These are phyloP conservation scores for Scaptomyza cyrtandrae DNA, from an alignment of 2,888 invertebrate genomes.

Conservation along the genomic window DNA sequence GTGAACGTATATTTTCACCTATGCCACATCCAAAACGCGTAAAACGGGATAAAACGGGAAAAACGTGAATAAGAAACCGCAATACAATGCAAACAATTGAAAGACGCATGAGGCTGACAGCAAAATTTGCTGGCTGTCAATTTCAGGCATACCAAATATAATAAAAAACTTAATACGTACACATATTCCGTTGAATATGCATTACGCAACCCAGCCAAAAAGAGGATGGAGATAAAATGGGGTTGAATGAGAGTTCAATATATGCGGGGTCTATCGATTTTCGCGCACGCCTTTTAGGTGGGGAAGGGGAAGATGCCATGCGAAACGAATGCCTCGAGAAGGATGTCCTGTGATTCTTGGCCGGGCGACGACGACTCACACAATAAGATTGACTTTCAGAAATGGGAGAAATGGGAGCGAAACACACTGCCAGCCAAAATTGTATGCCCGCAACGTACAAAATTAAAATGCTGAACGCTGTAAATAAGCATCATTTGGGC, in stretches of 20 bases:
- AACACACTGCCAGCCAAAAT: slow-evolving; percentile 10
- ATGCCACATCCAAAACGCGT: slow-evolving; percentile 26
- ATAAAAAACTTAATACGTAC: slow-evolving; percentile 12
- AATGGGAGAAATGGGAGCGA: not conserved
- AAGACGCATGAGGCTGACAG: slow-evolving; percentile 67
- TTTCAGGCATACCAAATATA: slow-evolving; percentile 54
- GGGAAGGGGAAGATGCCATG: slow-evolving; percentile 2
- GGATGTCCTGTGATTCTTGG: slow-evolving; percentile 41
- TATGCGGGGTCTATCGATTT: slow-evolving; percentile 55
- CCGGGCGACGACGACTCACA: slow-evolving; percentile 6
- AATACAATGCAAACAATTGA: slow-evolving; percentile 54
- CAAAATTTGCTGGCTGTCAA: slow-evolving; percentile 75
- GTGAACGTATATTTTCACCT: slow-evolving; percentile 42
- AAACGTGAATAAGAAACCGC: slow-evolving; percentile 17
- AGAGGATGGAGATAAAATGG: slow-evolving; percentile 22
- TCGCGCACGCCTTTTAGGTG: slow-evolving; percentile 34
- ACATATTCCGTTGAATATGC: slow-evolving; percentile 68
- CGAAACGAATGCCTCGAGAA: slow-evolving; percentile 36
- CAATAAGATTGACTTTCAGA: slow-evolving; percentile 67
- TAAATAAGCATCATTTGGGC: slow-evolving; percentile 66
- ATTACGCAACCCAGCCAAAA: slow-evolving; percentile 44
- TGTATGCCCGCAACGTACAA: slow-evolving; percentile 69
- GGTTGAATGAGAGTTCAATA: slow-evolving; percentile 50
- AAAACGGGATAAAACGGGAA: slow-evolving; percentile 7
- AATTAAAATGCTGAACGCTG: slow-evolving; percentile 67